Percentiles rank a stretch among this genome's conserved stretches.
Conservation (phyloP, 2,888 invertebrate genomes). For the Cephus rjabovi region DNA sequence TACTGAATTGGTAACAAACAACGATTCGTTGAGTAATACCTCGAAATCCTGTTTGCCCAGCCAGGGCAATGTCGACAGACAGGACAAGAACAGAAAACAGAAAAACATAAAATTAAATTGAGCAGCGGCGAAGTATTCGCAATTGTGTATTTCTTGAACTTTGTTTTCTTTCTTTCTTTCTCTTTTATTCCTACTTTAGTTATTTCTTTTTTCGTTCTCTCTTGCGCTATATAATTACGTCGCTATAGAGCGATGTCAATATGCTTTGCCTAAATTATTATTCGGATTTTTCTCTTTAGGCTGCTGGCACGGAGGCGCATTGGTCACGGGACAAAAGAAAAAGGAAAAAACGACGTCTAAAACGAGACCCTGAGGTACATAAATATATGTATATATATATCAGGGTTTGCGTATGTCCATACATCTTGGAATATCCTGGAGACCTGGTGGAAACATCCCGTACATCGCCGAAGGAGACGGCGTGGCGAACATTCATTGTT, state of each 20-base stretch:
- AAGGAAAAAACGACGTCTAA: not conserved
- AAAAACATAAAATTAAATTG: conserved; percentile 67
- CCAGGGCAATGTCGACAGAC: conserved; percentile 74
- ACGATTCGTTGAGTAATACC: conserved; percentile 72
- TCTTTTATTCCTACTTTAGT: not conserved
- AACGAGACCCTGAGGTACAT: not conserved
- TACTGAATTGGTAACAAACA: conserved; percentile 59
- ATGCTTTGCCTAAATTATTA: not conserved
- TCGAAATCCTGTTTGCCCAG: conserved; percentile 86
- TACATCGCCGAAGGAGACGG: not conserved
- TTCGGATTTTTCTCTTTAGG: not conserved
- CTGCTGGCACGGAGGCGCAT: not conserved
- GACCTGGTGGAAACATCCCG: not conserved
- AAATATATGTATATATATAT: not conserved
- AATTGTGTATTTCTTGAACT: not conserved
- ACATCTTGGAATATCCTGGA: conserved; percentile 13
- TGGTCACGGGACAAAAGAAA: not conserved
- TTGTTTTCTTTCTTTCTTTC: not conserved
- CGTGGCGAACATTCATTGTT: conserved; percentile 54
- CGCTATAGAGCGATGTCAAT: not conserved
- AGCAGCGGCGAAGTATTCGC: conserved; percentile 10
- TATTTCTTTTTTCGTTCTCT: not conserved
- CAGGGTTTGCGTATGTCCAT: not conserved
- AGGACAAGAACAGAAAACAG: conserved; percentile 79
- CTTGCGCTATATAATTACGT: not conserved